Conservation (phyloP, 2,888 invertebrate genomes). For the Ophion costatus region DNA sequence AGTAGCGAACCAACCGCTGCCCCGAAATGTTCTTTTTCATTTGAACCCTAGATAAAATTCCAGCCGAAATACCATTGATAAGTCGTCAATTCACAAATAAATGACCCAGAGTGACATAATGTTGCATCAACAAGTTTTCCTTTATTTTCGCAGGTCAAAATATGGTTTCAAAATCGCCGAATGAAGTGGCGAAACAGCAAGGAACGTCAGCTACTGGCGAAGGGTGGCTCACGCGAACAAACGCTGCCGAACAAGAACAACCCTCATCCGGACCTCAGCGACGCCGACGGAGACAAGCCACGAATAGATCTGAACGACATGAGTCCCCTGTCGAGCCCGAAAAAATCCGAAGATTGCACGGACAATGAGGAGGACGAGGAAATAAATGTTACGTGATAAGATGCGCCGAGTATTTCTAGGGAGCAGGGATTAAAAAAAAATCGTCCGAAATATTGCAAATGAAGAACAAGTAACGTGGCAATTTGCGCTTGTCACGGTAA, state of each 20-base stretch:
- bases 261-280: slow-evolving; percentile 97
- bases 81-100: too few species aligned
- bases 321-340: slow-evolving; percentile 80
- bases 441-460: slow-evolving; percentile 8
- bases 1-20: too few species aligned
- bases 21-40: too few species aligned
- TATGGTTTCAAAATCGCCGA: slow-evolving; percentile 98
- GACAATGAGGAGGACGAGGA: slow-evolving; percentile 90
- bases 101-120: background rate
- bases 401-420: slow-evolving; percentile 58
- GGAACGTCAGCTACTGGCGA: slow-evolving; percentile 96
- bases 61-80: too few species aligned
- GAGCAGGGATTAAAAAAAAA: slow-evolving; percentile 15
- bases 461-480: background rate
- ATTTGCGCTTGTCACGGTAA: slow-evolving; percentile 18
- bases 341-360: slow-evolving; percentile 83
- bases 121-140: background rate
- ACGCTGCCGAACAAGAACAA: slow-evolving; percentile 98
- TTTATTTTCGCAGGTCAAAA: slow-evolving; percentile 87
- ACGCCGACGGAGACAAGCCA: slow-evolving; percentile 92
- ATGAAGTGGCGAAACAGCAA: slow-evolving; percentile 99
- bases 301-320: slow-evolving; percentile 86
- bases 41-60: too few species aligned
- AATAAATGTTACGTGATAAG: slow-evolving; percentile 94
- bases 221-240: slow-evolving; percentile 97